These are phyloP conservation scores for Drosophila maculinotata DNA, from an alignment of 2,888 invertebrate genomes.

Conservation along the genomic window DNA sequence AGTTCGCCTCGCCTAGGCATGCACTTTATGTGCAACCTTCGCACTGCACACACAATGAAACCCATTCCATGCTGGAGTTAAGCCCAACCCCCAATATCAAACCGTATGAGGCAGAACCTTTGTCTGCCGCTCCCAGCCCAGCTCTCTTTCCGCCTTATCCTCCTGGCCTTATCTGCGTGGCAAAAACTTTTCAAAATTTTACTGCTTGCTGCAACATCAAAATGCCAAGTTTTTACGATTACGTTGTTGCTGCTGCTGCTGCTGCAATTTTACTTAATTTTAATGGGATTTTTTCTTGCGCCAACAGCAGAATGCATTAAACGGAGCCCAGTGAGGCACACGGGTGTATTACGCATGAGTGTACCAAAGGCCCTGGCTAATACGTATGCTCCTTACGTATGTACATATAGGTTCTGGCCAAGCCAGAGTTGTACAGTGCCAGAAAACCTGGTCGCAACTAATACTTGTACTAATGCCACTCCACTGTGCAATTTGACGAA, in stretches of 20 bases:
- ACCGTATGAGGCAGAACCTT: conserved; percentile 57
- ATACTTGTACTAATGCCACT: conserved; percentile 30
- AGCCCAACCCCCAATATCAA: conserved; percentile 27
- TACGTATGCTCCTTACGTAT: conserved; percentile 7
- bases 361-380: conserved; percentile 29
- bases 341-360: conserved; percentile 69
- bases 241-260: conserved; percentile 49
- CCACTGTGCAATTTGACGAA: conserved; percentile 63
- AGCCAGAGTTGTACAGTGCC: conserved; percentile 37
- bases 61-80: conserved; percentile 11
- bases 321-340: conserved; percentile 61
- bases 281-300: conserved; percentile 80
- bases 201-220: conserved; percentile 77
- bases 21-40: conserved; percentile 74
- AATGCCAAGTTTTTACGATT: conserved; percentile 80
- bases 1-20: conserved; percentile 39
- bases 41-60: conserved; percentile 37
- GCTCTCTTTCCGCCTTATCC: background rate
- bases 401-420: conserved; percentile 12
- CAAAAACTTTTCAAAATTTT: conserved; percentile 77
- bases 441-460: conserved; percentile 47
- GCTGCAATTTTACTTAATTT: conserved; percentile 83
- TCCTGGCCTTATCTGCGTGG: conserved; percentile 66
- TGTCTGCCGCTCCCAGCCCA: conserved; percentile 55
- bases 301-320: conserved; percentile 78